Conservation (phyloP, 1,140 invertebrate genomes). For the Drosophila melanogaster region DNA sequence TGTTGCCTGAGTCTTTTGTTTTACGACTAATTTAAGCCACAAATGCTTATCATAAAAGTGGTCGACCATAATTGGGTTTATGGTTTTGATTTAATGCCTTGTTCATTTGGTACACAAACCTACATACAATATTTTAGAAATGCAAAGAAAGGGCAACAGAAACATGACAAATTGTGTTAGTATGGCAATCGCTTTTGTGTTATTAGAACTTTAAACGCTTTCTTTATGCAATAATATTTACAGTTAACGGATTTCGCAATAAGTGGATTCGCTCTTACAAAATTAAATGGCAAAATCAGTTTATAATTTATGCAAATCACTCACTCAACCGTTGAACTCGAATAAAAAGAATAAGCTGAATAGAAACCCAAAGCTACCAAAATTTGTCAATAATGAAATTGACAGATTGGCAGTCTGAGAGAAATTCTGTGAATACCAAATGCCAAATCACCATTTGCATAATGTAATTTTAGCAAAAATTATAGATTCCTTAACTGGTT, state of each 20-base stretch:
- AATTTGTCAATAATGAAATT: conserved; percentile 21
- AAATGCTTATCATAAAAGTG: conserved; percentile 41
- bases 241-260: conserved; percentile 3
- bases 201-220: not conserved
- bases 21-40: conserved; percentile 52
- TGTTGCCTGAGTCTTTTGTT: conserved; percentile 76
- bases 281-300: conserved; percentile 4
- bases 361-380: conserved; percentile 13
- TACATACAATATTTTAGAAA: conserved; percentile 10
- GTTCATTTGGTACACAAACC: conserved; percentile 37
- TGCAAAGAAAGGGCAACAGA: not conserved
- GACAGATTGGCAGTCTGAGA: conserved; percentile 32
- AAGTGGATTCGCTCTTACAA: not conserved
- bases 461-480: conserved; percentile 26
- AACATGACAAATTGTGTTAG: not conserved
- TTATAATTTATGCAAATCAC: conserved; percentile 35
- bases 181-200: conserved; percentile 1
- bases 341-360: conserved; percentile 15
- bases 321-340: conserved; percentile 28
- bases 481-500: conserved; percentile 44
- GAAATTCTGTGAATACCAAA: conserved; percentile 39
- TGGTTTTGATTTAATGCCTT: conserved; percentile 33
- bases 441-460: conserved; percentile 40
- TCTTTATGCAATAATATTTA: conserved; percentile 23
- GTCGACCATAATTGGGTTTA: conserved; percentile 51